phyloP scores from a whole-genome alignment of 2,888 invertebrate genomes.

The Pyrochroa serraticornis region DNA sequence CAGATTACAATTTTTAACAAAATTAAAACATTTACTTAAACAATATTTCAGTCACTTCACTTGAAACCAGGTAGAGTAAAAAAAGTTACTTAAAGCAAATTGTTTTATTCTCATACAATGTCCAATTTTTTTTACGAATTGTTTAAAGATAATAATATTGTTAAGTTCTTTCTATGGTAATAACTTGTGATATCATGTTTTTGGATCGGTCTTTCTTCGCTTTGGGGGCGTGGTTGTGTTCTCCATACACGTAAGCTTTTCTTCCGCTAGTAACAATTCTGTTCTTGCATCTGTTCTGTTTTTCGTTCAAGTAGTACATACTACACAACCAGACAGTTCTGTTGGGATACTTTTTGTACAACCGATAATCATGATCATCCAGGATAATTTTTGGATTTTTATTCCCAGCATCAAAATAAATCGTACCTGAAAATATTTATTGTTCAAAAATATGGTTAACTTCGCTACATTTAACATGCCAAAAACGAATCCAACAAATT shows the following conservation, averaged over 20 bases:
- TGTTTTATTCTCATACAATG: no score
- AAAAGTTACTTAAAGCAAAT: no score
- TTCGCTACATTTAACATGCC: conserved; percentile 4
- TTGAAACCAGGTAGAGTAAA: no score
- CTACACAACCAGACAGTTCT: conserved; percentile 39
- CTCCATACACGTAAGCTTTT: conserved; percentile 36
- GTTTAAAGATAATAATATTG: neutral
- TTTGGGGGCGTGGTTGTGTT: conserved; percentile 41
- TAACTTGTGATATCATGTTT: conserved; percentile 39
- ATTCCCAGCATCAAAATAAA: conserved; percentile 37
- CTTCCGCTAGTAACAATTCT: conserved; percentile 40
- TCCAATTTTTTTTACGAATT: no score
- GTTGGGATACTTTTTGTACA: conserved; percentile 34
- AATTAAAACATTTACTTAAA: no score
- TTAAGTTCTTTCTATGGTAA: conserved; percentile 36
- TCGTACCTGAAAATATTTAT: conserved; percentile 31
- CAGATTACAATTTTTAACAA: no score
- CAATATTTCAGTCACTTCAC: no score
- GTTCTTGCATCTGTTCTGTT: conserved; percentile 35
- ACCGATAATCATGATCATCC: conserved; percentile 34
- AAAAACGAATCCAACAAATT: no score
- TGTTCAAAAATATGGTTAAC: neutral
- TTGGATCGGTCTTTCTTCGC: conserved; percentile 34
- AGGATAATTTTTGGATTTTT: conserved; percentile 42
- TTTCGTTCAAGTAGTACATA: conserved; percentile 31